Evolutionary conservation across 2,113 vertebrate genomes (phyloP).

Genomic region (Microtus montanus): DNA sequence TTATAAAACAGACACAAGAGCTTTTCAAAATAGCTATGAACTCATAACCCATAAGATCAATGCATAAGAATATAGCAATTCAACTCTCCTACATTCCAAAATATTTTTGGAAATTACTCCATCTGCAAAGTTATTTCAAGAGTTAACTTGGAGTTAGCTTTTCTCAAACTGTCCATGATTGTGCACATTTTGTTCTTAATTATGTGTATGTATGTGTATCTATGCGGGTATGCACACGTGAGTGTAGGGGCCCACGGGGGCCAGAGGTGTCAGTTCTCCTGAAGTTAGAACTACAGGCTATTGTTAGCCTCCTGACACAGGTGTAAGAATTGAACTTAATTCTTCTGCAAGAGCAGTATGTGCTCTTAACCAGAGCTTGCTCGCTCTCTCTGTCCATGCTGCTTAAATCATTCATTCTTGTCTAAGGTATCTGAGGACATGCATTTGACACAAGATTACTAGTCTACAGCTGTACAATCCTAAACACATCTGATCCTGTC

Average conservation of each 20-base stretch:
- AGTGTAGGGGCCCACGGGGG: neutral
- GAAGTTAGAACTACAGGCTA: neutral
- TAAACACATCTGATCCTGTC: neutral
- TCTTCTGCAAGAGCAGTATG: neutral
- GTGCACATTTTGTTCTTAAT: neutral
- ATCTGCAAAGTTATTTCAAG: neutral
- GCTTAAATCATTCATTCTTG: neutral
- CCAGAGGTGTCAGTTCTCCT: neutral
- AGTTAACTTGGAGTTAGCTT: neutral
- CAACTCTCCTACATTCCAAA: neutral
- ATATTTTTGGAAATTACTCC: constrained; percentile 8
- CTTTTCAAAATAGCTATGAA: neutral
- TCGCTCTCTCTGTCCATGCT: neutral
- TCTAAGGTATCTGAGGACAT: neutral
- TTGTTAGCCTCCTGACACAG: neutral
- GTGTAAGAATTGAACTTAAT: neutral
- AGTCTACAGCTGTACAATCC: neutral
- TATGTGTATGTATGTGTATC: neutral
- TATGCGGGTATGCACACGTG: neutral
- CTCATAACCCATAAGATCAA: constrained; percentile 4
- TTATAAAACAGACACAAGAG: neutral
- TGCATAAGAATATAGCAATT: neutral
- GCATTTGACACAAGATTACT: neutral
- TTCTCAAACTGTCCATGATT: neutral
- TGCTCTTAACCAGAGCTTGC: neutral